A percentile compares a stretch with the other conserved stretches of the same genome.
phyloP scores from a whole-genome alignment of 2,888 invertebrate genomes.

The Abscondita cerata region DNA sequence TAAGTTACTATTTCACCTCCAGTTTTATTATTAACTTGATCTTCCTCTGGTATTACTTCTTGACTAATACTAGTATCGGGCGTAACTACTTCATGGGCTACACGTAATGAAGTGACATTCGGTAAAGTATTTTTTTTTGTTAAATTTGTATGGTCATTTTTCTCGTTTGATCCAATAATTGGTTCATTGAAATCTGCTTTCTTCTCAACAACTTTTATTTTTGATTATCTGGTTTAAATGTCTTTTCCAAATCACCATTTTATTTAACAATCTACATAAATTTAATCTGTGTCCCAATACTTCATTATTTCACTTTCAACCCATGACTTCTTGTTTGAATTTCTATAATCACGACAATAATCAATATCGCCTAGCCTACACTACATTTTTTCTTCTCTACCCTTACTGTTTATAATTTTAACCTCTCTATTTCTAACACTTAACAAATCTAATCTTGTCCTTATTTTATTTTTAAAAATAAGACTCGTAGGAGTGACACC shows the following conservation, averaged over 20 bases:
- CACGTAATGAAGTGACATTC: no score
- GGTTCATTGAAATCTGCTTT: no score
- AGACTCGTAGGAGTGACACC: neutral
- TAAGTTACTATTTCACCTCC: no score
- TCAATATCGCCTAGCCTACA: slow-evolving; percentile 11
- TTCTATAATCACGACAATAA: slow-evolving; percentile 15
- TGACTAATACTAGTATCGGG: no score
- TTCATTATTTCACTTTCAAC: slow-evolving; percentile 1
- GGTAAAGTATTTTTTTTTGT: no score
- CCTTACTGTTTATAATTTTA: neutral
- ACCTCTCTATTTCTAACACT: neutral
- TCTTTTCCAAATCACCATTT: slow-evolving; percentile 12
- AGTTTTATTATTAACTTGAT: no score
- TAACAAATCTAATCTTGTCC: slow-evolving; percentile 13
- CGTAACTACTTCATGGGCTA: no score
- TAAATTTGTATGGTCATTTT: no score
- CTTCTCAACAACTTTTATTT: no score
- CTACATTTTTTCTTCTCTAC: neutral
- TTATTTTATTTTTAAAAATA: slow-evolving; percentile 9
- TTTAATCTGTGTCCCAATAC: slow-evolving; percentile 14
- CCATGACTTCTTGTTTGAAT: slow-evolving; percentile 18
- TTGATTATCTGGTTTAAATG: no score
- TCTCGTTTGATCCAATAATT: no score
- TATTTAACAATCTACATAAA: neutral
- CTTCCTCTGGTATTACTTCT: no score